phyloP scores from a whole-genome alignment of 2,888 invertebrate genomes.

The Nineta flava region DNA sequence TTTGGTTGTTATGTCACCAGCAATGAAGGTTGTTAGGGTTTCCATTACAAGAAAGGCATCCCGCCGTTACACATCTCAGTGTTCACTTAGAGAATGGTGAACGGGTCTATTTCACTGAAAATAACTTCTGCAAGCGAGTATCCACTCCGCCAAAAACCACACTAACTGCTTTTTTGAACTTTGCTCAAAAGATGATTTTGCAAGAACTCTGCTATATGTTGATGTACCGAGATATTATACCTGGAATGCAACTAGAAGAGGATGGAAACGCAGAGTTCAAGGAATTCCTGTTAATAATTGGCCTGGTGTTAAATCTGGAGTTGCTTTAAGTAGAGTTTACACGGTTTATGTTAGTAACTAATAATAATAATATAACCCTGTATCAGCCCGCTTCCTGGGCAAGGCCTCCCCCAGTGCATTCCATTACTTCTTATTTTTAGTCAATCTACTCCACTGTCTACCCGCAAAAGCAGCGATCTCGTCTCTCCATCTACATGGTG shows the following conservation, averaged over 20 bases:
- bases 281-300: slow-evolving; percentile 11
- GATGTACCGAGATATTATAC: slow-evolving; percentile 13
- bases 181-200: slow-evolving; percentile 5
- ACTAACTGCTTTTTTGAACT: not conserved
- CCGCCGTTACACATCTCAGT: not conserved
- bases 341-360: slow-evolving; percentile 14
- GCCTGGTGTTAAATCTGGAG: slow-evolving; percentile 12
- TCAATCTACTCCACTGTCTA: no score
- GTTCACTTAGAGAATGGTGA: not conserved
- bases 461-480: no score
- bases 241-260: slow-evolving; percentile 10
- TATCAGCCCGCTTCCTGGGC: no score
- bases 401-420: no score
- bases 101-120: no score
- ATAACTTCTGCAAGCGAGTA: no score
- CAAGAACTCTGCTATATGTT: slow-evolving; percentile 11
- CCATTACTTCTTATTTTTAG: no score
- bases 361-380: no score
- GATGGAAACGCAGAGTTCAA: slow-evolving; percentile 12
- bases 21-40: no score
- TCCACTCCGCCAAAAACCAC: no score
- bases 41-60: not conserved
- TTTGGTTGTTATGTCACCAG: no score
- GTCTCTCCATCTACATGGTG: no score
- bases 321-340: slow-evolving; percentile 15